phyloP scores from a whole-genome alignment of 2,888 invertebrate genomes.

The Ochropacha duplaris region DNA sequence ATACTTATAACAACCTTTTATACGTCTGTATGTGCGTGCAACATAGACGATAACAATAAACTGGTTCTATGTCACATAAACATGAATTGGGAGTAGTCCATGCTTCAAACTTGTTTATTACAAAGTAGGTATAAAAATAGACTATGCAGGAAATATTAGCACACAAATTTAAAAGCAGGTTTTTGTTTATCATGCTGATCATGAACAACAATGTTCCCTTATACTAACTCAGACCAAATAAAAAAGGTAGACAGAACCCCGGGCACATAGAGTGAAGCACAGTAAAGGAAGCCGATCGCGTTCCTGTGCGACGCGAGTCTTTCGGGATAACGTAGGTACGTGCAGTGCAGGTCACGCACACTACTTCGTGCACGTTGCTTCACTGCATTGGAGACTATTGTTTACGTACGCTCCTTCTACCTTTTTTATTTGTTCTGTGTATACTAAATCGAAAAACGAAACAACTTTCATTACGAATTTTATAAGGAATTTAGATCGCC shows the following conservation, averaged over 20 bases:
- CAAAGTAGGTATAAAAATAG: background rate
- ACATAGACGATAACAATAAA: conserved; percentile 21
- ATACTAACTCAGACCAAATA: background rate
- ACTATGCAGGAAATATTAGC: background rate
- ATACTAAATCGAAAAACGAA: too few species aligned
- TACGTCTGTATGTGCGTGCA: conserved; percentile 4
- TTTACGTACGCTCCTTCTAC: too few species aligned
- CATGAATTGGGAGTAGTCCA: background rate
- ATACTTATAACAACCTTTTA: background rate
- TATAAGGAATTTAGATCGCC: background rate
- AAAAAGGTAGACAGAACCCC: too few species aligned
- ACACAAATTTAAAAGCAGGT: background rate
- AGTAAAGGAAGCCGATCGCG: too few species aligned
- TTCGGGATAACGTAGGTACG: too few species aligned
- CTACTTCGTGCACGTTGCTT: too few species aligned
- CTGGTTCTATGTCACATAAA: conserved; percentile 56
- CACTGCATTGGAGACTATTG: too few species aligned
- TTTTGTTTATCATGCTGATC: background rate
- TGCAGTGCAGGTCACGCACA: too few species aligned
- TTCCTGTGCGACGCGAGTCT: too few species aligned
- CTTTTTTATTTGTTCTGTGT: too few species aligned
- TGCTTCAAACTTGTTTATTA: background rate
- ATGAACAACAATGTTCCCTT: background rate
- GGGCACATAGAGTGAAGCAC: too few species aligned
- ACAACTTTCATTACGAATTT: background rate